A percentile compares a stretch with the other conserved stretches of the same genome.
Conservation (phyloP, 2,888 invertebrate species). For the Ptychoptera contaminata region DNA sequence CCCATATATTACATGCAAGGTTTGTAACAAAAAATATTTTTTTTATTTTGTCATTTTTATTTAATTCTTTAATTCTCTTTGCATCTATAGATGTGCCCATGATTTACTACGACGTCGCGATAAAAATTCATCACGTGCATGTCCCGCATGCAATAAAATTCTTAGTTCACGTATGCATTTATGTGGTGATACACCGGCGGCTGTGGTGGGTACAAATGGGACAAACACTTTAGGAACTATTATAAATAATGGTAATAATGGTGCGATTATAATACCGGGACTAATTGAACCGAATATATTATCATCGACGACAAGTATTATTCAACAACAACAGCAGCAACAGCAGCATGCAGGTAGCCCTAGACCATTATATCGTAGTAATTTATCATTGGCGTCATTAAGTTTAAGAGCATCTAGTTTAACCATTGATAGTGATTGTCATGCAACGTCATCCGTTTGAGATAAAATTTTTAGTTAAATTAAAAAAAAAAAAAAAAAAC, state of each 20-base stretch:
- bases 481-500: too few species aligned
- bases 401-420: constrained; percentile 28
- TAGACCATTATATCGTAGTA: constrained; percentile 26
- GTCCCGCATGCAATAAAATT: constrained; percentile 55
- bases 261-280: not conserved
- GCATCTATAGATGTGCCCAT: constrained; percentile 40
- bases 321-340: not conserved
- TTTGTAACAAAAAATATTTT: constrained; percentile 19
- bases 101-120: constrained; percentile 46
- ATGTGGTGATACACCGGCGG: constrained; percentile 14
- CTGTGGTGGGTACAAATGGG: constrained; percentile 7
- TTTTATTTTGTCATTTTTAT: not conserved
- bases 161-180: constrained; percentile 49
- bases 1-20: constrained; percentile 77
- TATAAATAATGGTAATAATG: constrained; percentile 9
- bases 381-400: constrained; percentile 28
- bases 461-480: too few species aligned
- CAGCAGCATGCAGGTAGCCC: not conserved
- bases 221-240: not conserved
- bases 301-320: not conserved
- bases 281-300: not conserved
- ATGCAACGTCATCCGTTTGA: constrained; percentile 39
- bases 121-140: constrained; percentile 46
- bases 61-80: not conserved
- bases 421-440: constrained; percentile 32